Conservation (phyloP, 2,797 vertebrate species). For the Phoeniculus purpureus region DNA sequence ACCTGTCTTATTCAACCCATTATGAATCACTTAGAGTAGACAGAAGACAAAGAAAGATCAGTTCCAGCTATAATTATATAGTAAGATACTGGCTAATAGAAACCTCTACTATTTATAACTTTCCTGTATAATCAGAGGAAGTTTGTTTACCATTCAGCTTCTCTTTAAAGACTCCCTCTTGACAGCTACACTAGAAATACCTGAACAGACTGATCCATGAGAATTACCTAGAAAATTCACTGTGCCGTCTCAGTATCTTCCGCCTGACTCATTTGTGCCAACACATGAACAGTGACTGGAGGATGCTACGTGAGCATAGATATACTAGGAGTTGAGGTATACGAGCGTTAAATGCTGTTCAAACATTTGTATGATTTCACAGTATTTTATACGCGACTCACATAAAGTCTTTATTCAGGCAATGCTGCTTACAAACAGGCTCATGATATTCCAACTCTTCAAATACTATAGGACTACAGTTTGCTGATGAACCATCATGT, state of each 20-base stretch:
- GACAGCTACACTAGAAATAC: neutral
- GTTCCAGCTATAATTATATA: neutral
- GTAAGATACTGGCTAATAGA: neutral
- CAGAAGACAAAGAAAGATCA: neutral
- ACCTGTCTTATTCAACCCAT: neutral
- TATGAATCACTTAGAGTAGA: neutral
- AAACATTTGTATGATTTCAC: neutral
- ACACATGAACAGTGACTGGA: neutral
- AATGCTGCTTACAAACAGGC: conserved; percentile 92
- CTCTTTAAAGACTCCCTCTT: neutral
- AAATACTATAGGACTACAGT: conserved; percentile 93
- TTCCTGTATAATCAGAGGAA: neutral
- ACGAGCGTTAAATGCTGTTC: neutral
- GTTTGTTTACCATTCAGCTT: neutral
- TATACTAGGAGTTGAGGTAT: neutral
- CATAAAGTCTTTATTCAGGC: conserved; percentile 87
- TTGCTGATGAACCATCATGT: conserved; percentile 89
- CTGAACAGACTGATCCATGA: neutral
- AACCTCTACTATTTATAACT: neutral
- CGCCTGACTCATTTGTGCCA: neutral
- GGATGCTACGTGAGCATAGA: neutral
- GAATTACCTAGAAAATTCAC: neutral
- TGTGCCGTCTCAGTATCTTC: neutral
- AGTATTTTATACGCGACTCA: conserved; percentile 61
- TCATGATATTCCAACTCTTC: conserved; percentile 97